phyloP scores from a whole-genome alignment of 2,113 vertebrate genomes.

The Prunella himalayana region DNA sequence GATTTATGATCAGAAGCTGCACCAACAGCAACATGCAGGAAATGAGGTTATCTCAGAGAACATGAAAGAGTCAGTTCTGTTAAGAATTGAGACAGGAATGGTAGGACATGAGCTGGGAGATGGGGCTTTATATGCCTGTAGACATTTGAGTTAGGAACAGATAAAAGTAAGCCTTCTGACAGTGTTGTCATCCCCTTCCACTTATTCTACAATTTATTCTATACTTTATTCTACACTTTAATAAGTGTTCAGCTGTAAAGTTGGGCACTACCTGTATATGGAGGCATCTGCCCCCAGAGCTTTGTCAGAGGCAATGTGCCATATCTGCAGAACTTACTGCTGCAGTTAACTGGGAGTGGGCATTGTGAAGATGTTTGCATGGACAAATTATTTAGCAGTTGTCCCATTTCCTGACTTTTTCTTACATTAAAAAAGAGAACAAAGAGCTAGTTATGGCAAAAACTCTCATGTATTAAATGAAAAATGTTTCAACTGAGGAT shows the following conservation, averaged over 20 bases:
- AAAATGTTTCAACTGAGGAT: not conserved
- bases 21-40: not conserved
- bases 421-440: not conserved
- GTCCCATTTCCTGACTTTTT: not conserved
- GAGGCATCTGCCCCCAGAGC: not conserved
- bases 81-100: not conserved
- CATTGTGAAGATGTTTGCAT: not conserved
- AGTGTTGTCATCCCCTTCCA: not conserved
- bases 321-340: not conserved
- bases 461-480: not conserved
- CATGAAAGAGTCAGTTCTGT: not conserved
- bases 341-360: not conserved
- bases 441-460: not conserved
- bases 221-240: not conserved
- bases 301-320: fast-evolving
- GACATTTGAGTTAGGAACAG: not conserved
- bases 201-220: not conserved
- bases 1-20: not conserved
- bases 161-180: not conserved
- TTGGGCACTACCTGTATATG: not conserved
- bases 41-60: not conserved
- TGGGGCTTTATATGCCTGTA: not conserved
- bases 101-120: not conserved
- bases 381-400: not conserved
- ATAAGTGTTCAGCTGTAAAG: not conserved